Conservation (phyloP, 1,140 invertebrate genomes). For the Metaphire vulgaris region DNA sequence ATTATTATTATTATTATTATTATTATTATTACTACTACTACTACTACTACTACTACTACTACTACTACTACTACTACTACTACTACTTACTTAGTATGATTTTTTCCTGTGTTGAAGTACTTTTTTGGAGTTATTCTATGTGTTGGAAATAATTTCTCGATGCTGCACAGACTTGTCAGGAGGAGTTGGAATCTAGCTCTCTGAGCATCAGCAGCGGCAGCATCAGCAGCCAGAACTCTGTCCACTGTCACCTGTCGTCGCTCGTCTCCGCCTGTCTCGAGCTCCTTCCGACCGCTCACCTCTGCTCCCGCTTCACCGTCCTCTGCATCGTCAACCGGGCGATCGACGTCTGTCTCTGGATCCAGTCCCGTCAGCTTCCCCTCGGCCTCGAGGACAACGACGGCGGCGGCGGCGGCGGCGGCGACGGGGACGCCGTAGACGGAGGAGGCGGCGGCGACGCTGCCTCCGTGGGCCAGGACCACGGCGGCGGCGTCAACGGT, state of each 20-base stretch:
- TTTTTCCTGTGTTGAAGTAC: no score
- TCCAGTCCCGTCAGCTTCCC: conserved; percentile 5
- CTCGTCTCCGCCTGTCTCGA: background rate
- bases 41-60: no score
- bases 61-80: no score
- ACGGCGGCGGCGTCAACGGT: background rate
- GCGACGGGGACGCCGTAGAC: conserved; percentile 2
- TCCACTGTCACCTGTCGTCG: background rate
- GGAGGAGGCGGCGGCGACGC: background rate
- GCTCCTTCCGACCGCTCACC: background rate
- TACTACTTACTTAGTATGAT: no score
- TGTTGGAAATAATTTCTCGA: no score
- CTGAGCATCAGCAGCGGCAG: no score
- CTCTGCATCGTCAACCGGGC: conserved; percentile 24
- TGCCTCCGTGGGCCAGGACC: background rate
- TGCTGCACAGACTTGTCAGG: background rate
- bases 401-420: background rate
- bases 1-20: no score
- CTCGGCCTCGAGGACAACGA: background rate
- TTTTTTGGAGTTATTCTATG: no score
- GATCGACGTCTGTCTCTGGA: conserved; percentile 9
- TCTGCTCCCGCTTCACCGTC: conserved; percentile 6
- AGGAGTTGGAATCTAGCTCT: background rate
- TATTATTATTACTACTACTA: no score
- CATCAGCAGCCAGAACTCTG: background rate